Base-by-base conservation (phyloP, 2,888 invertebrate species). In the Aquatica leii region DNA sequence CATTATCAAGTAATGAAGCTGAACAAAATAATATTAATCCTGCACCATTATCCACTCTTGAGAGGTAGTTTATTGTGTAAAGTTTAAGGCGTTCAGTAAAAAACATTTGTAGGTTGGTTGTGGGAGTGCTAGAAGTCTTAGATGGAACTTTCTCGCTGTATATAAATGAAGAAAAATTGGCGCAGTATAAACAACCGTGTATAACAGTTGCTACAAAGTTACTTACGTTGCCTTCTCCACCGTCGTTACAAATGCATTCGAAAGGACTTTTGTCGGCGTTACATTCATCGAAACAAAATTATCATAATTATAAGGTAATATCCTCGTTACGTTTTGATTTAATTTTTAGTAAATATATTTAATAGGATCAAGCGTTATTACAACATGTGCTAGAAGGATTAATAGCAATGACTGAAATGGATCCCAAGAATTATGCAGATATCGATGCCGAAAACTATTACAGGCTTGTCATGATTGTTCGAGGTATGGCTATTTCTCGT, bases 361-460 rank as follows among this genome's bases (percentile, higher is more conserved):
- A 52, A 17, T 73, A 91, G 90, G 95, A 97, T 80, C 92, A 93
- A 78, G 92, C 95, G 1, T 86, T 96, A 46, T 82, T 97, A 40
- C 88, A 87, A 53, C 92, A 95, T 80, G 93, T 91, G 50, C 85
- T 89, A 74, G 84, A 83, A 11, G 88, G 90, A 18, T 82, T 94
- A 21, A 86, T 85, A 53, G 83, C 86, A 60, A 86, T 93, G 77
- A 86, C 87, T 48, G 85, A 87, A 62, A 77, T 81, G 1, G 78
- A 79, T 34, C 65, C 69, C 1, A 83, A 85, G 2, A 89, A 91
- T 70, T 84, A 88, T 0, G 85, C 86, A 63, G 88, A 90, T 74
- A 88, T 94, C 68, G 95, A 97, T 81, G 94, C 96, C 0, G 97
- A 97, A 78, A 92, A 92, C 56, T 97, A 91, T 81, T 95, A 95